Base-by-base conservation (phyloP, 2,888 invertebrate species). In the Merodon equestris region DNA sequence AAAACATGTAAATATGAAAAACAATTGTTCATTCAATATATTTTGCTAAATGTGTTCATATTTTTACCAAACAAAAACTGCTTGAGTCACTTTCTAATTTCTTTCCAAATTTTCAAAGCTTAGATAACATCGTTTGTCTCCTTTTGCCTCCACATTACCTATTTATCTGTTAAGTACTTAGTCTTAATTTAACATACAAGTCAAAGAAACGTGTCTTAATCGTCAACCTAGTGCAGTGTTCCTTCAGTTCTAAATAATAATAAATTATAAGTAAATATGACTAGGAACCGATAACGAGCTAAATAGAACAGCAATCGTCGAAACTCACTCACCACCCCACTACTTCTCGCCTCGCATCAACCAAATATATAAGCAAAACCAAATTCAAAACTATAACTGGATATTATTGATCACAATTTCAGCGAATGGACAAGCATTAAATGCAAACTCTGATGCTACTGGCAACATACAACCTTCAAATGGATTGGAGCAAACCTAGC, bases 401-500 rank as follows among this genome's bases (percentile, higher is more conserved):
- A 64, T 53, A 66, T 66, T 66, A 74, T 79, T 73, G 67, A 79
- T 74, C 58, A 70, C 64, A 73, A 79, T 79, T 79, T 79, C 79
- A 79, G 79, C 79, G 79, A 70, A 73, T 79, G 79, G 73, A 73
- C 72, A 67, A 18, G 57, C 38, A 64, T 79, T 79, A 79, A 74
- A 74, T 79, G 73, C 74, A 68, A 48, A 60, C 58, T 64, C 63
- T 70, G 73, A 40, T 40, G 17, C 50, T 9, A 40, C 38, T 47
- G 44, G 27, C 45, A 60, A 27, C 48, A 18, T 10, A 70, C 63
- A 57, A 38, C 72, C 34, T 53, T 60, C 68, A 79, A 79, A 79
- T 79, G 79, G 79, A 79, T 68, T 74, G 68, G 74, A 70, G 58
- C 48, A 38, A 60, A 74, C 63, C 58, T 90, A 91, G 82, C 90